Base-by-base conservation (phyloP, 2,797 vertebrate species). In the Tauraco hartlaubi region DNA sequence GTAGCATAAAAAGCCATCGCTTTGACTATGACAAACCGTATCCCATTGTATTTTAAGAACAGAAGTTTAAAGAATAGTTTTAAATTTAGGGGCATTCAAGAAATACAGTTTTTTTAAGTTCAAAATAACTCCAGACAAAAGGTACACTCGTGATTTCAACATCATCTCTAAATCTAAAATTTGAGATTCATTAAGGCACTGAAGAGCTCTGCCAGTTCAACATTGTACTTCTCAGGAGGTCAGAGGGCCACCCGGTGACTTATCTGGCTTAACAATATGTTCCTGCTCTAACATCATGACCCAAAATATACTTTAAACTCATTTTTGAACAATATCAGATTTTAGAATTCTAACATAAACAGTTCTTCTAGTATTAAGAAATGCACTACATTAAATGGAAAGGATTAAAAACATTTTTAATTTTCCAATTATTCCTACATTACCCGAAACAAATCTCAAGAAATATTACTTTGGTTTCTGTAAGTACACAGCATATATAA, bases 381-480 rank as follows among this genome's bases (percentile, higher is more conserved):
- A 18, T 10, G 23, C 12, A 51, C 20, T 25, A 25, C 11, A 61
- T 51, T 31, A 81, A 76, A 41, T 14, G 1, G 41, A 64, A 90
- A 62, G 6, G 2, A 59, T 74, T 33, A 48, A 61, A 75, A 73
- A 25, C 2, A 15, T 31, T 43, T 78, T 35, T 17, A 11, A 29
- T 63, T 94, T 78, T 58, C 56, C 31, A 33, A 35, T 83, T 68
- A 48, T 54, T 61, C 39, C n/a, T 68, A 2, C 64, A 64, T 31
- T 29, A n/a, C n/a, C 23, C 35, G 44, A 80, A 85, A 71, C 9
- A 52, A 84, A 66, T 25, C 29, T 58, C 23, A 67, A 69, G 25
- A 81, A 9, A 0, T n/a, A 72, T 5, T 49, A 48, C 13, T 54
- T 43, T 55, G 9, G 3, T 28, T 76, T 73, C 23, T 0, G 0